Evolutionary conservation across 1,140 invertebrate genomes (phyloP).

Genomic region (Araneus ventricosus): DNA sequence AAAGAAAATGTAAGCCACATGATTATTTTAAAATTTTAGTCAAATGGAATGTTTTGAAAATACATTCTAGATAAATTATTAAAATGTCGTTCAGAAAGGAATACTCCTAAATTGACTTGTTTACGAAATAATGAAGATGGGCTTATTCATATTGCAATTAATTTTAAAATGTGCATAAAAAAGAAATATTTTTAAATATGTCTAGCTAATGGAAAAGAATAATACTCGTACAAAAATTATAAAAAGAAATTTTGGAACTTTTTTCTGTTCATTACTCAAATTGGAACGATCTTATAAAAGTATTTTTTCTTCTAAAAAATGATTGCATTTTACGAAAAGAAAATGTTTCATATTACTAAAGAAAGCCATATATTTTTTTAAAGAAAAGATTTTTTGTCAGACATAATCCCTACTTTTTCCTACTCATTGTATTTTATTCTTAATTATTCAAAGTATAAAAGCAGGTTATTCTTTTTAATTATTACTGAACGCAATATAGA

Average conservation of each 20-base stretch:
- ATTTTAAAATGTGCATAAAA: neutral
- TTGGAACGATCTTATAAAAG: neutral
- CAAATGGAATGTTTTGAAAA: too few species aligned
- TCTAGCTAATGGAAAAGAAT: neutral
- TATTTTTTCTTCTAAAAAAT: neutral
- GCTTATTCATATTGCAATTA: neutral
- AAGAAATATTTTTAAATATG: neutral
- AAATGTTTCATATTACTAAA: neutral
- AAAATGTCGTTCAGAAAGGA: too few species aligned
- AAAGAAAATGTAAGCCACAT: too few species aligned
- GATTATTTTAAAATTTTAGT: too few species aligned
- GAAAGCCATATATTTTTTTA: neutral
- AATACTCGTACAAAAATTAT: neutral
- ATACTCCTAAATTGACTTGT: too few species aligned
- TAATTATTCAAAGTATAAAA: conserved; percentile 1
- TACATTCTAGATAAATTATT: too few species aligned
- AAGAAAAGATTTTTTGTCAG: neutral
- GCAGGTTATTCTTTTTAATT: neutral
- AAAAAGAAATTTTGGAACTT: neutral
- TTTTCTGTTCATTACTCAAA: neutral
- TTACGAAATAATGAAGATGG: too few species aligned
- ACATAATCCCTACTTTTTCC: neutral
- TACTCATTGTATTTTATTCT: neutral
- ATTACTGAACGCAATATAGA: too few species aligned
- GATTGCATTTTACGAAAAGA: neutral